Percentiles rank a stretch among this genome's conserved stretches.
These are phyloP conservation scores for Hiodon alosoides DNA, from an alignment of 2,113 vertebrate species.

Conservation along the genomic window DNA sequence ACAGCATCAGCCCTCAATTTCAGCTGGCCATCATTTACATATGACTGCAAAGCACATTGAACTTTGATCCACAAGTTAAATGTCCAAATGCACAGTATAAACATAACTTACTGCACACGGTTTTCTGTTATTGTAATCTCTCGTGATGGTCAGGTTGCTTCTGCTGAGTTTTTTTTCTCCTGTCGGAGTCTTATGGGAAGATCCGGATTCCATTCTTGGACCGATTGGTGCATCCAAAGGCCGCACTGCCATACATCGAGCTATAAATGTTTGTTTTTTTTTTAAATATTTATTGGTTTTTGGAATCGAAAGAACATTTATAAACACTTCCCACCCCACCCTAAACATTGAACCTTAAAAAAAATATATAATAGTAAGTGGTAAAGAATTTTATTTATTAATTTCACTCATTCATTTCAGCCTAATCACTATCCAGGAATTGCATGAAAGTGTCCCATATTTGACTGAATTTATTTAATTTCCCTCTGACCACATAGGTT, in stretches of 20 bases:
- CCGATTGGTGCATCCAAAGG: conserved; percentile 8
- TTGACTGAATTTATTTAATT: too few species aligned
- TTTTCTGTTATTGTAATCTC: not conserved
- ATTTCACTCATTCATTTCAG: too few species aligned
- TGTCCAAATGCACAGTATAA: conserved; percentile 12
- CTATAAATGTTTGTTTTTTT: not conserved
- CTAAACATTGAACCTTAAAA: too few species aligned
- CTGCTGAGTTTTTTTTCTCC: not conserved
- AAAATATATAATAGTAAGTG: too few species aligned
- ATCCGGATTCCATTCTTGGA: conserved; percentile 9
- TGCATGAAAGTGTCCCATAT: too few species aligned
- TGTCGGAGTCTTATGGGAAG: not conserved
- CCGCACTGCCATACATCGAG: conserved; percentile 1
- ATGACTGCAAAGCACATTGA: conserved; percentile 11
- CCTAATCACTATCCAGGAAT: too few species aligned
- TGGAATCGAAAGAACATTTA: too few species aligned
- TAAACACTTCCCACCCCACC: too few species aligned
- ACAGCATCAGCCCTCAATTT: conserved; percentile 10
- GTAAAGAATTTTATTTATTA: too few species aligned
- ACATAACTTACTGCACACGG: not conserved
- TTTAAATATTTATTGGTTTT: too few species aligned
- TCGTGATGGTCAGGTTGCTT: not conserved
- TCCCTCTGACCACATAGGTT: too few species aligned
- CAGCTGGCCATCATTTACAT: conserved; percentile 7
- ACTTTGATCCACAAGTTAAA: conserved; percentile 15